Percentiles rank a stretch among this genome's conserved stretches.
phyloP scores from a whole-genome alignment of 92 coral and sea anemone genomes.

The Porites evermanni region DNA sequence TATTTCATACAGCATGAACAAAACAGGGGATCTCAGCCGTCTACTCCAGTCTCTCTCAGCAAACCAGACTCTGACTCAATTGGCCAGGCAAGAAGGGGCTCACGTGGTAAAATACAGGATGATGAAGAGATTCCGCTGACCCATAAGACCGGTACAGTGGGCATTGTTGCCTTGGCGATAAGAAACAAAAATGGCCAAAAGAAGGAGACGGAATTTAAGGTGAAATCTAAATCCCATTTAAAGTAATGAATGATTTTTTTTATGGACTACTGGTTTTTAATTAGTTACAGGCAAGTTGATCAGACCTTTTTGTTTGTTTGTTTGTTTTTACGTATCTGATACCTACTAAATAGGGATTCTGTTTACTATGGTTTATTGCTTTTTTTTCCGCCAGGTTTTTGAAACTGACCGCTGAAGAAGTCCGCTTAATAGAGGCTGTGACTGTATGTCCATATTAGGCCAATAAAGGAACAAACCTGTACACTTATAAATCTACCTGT shows the following conservation, averaged over 20 bases:
- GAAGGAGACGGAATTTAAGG: constrained; percentile 90
- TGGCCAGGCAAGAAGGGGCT: constrained; percentile 74
- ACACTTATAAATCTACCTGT: no score
- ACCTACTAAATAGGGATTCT: no score
- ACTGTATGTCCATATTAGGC: no score
- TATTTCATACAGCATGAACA: background rate
- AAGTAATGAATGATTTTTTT: background rate
- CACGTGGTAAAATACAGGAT: constrained; percentile 54
- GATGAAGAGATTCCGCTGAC: constrained; percentile 83
- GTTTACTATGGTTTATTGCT: no score
- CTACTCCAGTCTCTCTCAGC: constrained; percentile 2
- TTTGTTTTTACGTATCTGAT: no score
- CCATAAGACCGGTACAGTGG: constrained; percentile 93
- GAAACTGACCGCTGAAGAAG: no score
- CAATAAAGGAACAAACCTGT: no score
- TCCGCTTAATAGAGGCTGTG: no score
- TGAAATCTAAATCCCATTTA: background rate
- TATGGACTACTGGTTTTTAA: background rate
- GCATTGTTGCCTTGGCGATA: constrained; percentile 86
- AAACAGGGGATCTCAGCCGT: constrained; percentile 8
- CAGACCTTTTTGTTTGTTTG: no score
- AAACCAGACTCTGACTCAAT: constrained; percentile 50
- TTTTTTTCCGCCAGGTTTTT: no score
- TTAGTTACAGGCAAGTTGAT: no score
- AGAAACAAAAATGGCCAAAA: constrained; percentile 85